Conservation (phyloP, 2,113 vertebrate species). For the Vireo altiloquus region DNA sequence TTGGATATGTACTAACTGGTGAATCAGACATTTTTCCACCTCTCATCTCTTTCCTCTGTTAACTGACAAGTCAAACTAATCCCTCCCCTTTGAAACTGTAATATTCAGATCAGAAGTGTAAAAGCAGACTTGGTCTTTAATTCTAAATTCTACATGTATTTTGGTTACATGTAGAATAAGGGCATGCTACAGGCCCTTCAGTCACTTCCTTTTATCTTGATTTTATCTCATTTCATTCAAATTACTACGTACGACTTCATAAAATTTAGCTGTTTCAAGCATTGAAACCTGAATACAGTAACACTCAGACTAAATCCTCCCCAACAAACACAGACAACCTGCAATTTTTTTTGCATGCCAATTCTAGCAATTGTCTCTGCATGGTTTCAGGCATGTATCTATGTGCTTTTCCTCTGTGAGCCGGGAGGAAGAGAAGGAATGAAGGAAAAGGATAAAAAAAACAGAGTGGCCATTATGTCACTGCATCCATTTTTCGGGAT, state of each 20-base stretch:
- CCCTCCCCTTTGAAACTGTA: neutral
- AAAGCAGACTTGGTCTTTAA: neutral
- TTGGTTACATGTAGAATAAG: neutral
- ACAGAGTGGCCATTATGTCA: neutral
- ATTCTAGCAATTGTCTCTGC: neutral
- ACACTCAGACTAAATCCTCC: neutral
- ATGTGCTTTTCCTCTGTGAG: neutral
- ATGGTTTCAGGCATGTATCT: neutral
- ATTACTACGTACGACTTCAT: neutral
- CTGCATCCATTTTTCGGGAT: neutral
- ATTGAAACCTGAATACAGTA: neutral
- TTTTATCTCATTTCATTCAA: neutral
- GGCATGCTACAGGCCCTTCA: neutral
- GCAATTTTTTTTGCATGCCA: neutral
- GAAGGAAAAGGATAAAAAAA: neutral
- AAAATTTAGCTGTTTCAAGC: neutral
- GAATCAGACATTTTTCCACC: neutral
- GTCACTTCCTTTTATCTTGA: neutral
- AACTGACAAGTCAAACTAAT: neutral
- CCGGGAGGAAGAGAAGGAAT: neutral
- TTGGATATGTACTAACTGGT: neutral
- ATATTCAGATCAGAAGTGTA: conserved; percentile 16
- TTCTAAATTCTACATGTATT: neutral
- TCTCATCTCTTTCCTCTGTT: neutral
- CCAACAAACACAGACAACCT: neutral